Conservation (phyloP, 2,888 invertebrate genomes). For the Chrysolina haemoptera region DNA sequence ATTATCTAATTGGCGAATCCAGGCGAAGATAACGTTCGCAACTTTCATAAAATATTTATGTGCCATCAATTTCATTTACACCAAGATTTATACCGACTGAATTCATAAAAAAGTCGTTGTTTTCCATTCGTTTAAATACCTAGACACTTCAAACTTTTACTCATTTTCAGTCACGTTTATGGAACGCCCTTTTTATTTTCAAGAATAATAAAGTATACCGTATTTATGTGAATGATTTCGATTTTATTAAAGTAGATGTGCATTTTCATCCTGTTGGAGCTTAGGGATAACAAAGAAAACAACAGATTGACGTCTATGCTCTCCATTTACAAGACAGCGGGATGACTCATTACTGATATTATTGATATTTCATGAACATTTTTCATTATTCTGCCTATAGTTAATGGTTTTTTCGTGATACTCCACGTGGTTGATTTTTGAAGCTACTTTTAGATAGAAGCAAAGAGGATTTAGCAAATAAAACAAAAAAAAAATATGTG, state of each 20-base stretch:
- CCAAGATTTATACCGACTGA: conserved; percentile 65
- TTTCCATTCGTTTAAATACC: conserved; percentile 66
- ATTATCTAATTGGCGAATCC: conserved; percentile 40
- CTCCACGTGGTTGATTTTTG: too few species aligned
- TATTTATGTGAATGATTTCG: conserved; percentile 65
- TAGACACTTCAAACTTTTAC: conserved; percentile 62
- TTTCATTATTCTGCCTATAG: too few species aligned
- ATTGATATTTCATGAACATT: too few species aligned
- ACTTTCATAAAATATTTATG: conserved; percentile 31
- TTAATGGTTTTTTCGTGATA: too few species aligned
- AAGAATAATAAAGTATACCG: conserved; percentile 56
- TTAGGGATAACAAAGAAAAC: conserved; percentile 47
- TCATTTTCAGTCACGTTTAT: conserved; percentile 62
- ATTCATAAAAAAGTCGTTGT: conserved; percentile 64
- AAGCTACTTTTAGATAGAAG: neutral
- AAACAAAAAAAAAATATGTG: too few species aligned
- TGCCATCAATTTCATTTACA: conserved; percentile 63
- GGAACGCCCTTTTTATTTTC: conserved; percentile 62
- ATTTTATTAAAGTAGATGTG: conserved; percentile 64
- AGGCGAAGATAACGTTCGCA: conserved; percentile 29
- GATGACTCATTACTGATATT: too few species aligned
- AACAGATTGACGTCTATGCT: conserved; percentile 44
- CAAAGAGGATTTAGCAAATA: neutral
- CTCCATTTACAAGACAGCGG: too few species aligned
- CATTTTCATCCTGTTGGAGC: conserved; percentile 53